Evolutionary conservation across 53 echinoderm and acorn worm genomes (phyloP).

Genomic region (Paracentrotus lividus): DNA sequence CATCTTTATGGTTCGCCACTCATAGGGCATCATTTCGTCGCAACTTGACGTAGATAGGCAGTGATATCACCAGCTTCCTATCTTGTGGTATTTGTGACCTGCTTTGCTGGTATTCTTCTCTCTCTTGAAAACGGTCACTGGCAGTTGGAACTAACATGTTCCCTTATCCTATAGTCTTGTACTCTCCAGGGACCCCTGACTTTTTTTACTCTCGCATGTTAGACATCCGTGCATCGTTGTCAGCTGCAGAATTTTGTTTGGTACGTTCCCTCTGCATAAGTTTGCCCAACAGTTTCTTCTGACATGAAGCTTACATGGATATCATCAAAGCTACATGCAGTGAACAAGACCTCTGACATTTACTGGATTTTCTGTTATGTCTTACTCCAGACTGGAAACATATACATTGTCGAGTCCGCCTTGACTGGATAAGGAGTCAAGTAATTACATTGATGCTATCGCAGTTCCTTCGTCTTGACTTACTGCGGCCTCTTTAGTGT

Average conservation of each 20-base stretch:
- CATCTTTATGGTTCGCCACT: slow-evolving; percentile 51
- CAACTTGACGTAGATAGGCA: not conserved
- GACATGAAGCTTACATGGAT: not conserved
- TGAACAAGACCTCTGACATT: not conserved
- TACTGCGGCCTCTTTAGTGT: not conserved
- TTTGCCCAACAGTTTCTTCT: too few species aligned
- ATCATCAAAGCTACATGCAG: not conserved
- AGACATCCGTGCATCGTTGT: slow-evolving; percentile 25
- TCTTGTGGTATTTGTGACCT: slow-evolving; percentile 67
- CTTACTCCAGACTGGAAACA: slow-evolving; percentile 56
- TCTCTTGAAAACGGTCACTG: not conserved
- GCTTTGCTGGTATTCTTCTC: not conserved
- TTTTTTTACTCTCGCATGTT: slow-evolving; percentile 18
- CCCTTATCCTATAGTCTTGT: slow-evolving; percentile 15
- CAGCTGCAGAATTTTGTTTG: not conserved
- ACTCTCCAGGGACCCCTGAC: slow-evolving; percentile 66
- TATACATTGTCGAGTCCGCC: slow-evolving; percentile 15
- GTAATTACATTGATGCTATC: not conserved
- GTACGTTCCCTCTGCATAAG: not conserved
- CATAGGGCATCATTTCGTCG: slow-evolving; percentile 64
- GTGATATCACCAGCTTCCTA: too few species aligned
- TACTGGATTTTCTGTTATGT: not conserved
- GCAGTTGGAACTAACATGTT: slow-evolving; percentile 50
- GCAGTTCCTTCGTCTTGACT: not conserved
- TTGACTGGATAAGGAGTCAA: not conserved